Percentiles rank a stretch among this genome's conserved stretches.
Conservation (phyloP, 2,888 invertebrate species). For the Drosophila buzzatii region DNA sequence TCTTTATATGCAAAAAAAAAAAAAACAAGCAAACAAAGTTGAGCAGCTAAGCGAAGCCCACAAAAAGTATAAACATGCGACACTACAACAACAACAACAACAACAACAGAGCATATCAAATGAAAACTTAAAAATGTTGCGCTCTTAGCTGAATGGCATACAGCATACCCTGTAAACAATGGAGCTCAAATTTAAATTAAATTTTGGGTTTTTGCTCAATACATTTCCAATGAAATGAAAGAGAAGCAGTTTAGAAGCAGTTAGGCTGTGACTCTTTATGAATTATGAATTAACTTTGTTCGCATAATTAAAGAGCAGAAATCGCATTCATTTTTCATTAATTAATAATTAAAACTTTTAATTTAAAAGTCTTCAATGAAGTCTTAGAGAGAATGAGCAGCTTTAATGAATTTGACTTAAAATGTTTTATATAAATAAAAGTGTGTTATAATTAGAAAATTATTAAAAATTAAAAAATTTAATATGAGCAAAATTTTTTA, state of each 20-base stretch:
- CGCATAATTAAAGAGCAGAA: background rate
- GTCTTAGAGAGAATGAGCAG: background rate
- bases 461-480: too few relatives aligned
- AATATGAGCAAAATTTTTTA: too few relatives aligned
- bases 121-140: slow-evolving; percentile 7
- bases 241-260: background rate
- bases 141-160: background rate
- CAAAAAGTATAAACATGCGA: slow-evolving; percentile 34
- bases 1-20: slow-evolving; percentile 26
- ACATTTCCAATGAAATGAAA: background rate
- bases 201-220: background rate
- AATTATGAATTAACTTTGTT: background rate
- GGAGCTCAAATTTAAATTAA: background rate
- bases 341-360: too few relatives aligned
- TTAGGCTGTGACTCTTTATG: background rate
- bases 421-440: background rate
- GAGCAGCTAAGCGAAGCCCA: slow-evolving; percentile 31
- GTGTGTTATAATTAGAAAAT: too few relatives aligned
- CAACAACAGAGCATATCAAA: slow-evolving; percentile 5
- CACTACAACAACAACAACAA: slow-evolving; percentile 7
- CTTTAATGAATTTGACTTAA: background rate
- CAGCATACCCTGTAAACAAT: slow-evolving; percentile 19
- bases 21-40: slow-evolving; percentile 19
- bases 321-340: too few relatives aligned
- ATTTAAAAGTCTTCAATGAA: background rate